Evolutionary conservation across 2,797 vertebrate species (phyloP), one percentile per base, ranked within the genome.

Genomic region (Hipposideros larvatus): DNA sequence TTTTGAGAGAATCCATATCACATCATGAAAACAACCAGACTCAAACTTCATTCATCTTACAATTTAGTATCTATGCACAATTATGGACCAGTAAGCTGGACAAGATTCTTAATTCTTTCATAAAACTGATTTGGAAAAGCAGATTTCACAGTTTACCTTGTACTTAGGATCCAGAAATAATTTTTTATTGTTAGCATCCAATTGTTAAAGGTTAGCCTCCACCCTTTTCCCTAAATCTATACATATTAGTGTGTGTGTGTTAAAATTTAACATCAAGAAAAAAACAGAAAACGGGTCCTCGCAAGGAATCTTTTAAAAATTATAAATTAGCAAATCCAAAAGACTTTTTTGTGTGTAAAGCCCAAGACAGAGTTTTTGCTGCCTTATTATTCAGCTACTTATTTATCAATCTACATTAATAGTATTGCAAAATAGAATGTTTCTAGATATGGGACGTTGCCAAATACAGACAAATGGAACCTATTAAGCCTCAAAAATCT

Each of bases 1-100:
- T 93, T 97, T 85, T 95, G 48, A 96, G 65, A 51, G 57, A 92
- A 51, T 59, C 2, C 2, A 34, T 31, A 77, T 57, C 55, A 94
- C 8, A 11, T 68, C 53, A 85, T 91, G 43, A 97, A 97, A 97
- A 90, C 26, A 11, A 41, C 2, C 16, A 95, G 24, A 71, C 48
- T 66, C 77, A 84, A 71, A 75, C 14, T 71, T 57, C 37, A 53
- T 61, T 73, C 89, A 31, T 66, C 28, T 61, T 65, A 87, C 2
- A 4, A 61, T 53, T 93, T 63, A 78, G 15, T 19, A 53, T 22
- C 37, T 18, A 90, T 3, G 2, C 15, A 71, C 68, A 94, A 19
- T 63, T 80, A 59, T 0, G 22, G 4, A 73, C 7, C 41, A 85
- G n/a, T 53, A 75, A 83, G 1, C 22, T 53, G 31, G 8, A 53